Percentiles rank a stretch among this genome's conserved stretches.
phyloP scores from a whole-genome alignment of 2,113 vertebrate species.

The Daboia siamensis region DNA sequence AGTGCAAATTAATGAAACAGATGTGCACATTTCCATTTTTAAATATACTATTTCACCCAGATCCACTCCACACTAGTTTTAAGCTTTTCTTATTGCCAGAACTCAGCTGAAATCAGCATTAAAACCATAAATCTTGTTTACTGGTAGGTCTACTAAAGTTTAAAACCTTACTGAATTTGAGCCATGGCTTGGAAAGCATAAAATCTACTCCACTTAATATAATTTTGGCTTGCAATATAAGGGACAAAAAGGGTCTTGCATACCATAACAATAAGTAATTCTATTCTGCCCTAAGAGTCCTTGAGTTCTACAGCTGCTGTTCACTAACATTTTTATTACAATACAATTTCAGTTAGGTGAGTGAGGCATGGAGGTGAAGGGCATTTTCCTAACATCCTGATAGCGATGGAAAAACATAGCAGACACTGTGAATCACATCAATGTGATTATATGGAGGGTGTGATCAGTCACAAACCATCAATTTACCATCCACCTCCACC shows the following conservation, averaged over 20 bases:
- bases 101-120: not conserved
- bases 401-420: conserved; percentile 1
- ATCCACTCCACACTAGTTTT: not conserved
- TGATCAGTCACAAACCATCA: not conserved
- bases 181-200: not conserved
- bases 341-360: not conserved
- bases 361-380: not conserved
- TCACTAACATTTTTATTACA: not conserved
- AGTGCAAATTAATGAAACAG: not conserved
- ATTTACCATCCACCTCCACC: not conserved
- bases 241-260: not conserved
- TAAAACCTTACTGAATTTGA: conserved; percentile 2
- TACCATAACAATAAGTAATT: not conserved
- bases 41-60: not conserved
- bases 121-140: conserved; percentile 20
- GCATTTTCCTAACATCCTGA: conserved; percentile 8
- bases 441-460: not conserved
- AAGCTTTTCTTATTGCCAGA: not conserved
- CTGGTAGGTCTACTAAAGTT: not conserved
- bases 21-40: not conserved
- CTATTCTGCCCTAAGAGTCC: not conserved
- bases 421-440: not conserved
- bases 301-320: not conserved
- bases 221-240: conserved; percentile 7
- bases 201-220: conserved; percentile 19